Evolutionary conservation across 2,888 invertebrate genomes (phyloP).

Genomic region (Linhomoeus sp.): DNA sequence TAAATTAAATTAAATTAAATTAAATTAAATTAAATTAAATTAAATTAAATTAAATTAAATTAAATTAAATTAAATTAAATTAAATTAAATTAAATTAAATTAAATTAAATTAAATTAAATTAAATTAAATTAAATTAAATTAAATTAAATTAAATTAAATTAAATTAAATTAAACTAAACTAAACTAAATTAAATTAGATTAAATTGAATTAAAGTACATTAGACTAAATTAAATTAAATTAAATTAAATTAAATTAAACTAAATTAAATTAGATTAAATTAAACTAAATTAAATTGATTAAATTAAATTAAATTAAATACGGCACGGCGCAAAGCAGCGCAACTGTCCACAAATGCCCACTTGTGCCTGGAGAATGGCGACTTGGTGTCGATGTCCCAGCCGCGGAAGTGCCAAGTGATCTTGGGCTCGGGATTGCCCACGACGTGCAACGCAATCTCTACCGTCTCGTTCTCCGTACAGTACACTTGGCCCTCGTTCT

Average conservation of each 20-base stretch:
- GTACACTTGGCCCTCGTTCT: conserved; percentile 44
- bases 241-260: too few species aligned
- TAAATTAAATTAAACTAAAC: too few species aligned
- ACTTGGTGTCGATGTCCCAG: conserved; percentile 19
- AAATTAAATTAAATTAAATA: too few species aligned
- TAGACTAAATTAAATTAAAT: too few species aligned
- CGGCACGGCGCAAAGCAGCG: too few species aligned
- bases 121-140: not conserved
- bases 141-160: too few species aligned
- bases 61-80: too few species aligned
- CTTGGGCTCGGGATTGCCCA: conserved; percentile 85
- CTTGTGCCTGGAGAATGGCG: not conserved
- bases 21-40: too few species aligned
- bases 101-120: not conserved
- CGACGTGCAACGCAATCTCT: conserved; percentile 76
- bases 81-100: too few species aligned
- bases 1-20: too few species aligned
- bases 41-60: not conserved
- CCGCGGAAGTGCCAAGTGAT: conserved; percentile 45
- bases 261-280: not conserved
- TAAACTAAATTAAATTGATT: too few species aligned
- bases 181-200: not conserved
- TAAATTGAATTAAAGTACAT: too few species aligned
- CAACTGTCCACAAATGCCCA: not conserved
- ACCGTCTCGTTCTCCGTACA: conserved; percentile 76